phyloP scores from a whole-genome alignment of 2,113 vertebrate genomes.

The Tenebrosternarchus preto region DNA sequence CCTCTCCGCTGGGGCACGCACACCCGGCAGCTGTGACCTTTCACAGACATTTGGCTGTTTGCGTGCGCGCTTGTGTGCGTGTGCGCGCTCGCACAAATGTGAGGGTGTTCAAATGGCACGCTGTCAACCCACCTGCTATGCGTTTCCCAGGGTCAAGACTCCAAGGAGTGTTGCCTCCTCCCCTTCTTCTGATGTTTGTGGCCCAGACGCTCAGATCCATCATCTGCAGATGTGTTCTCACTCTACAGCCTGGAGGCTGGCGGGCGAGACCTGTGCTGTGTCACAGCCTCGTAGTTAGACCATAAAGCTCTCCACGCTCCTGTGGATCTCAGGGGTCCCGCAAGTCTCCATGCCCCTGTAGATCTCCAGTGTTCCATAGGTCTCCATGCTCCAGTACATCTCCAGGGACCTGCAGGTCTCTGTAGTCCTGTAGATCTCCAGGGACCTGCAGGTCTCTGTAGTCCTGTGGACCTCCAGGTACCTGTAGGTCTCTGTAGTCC shows the following conservation, averaged over 20 bases:
- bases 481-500: no score
- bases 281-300: background rate
- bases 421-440: no score
- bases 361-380: background rate
- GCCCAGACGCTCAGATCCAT: background rate
- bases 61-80: conserved; percentile 25
- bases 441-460: no score
- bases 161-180: conserved; percentile 12
- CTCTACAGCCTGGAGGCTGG: background rate
- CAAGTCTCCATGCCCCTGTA: no score
- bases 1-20: conserved; percentile 47
- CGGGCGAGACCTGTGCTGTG: background rate
- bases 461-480: no score
- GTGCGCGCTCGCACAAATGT: conserved; percentile 24
- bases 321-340: no score
- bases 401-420: no score
- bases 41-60: conserved; percentile 41
- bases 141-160: conserved; percentile 37
- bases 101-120: conserved; percentile 37
- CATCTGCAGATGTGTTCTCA: conserved; percentile 35
- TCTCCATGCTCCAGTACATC: background rate
- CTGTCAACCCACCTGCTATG: conserved; percentile 49
- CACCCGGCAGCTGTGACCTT: conserved; percentile 63
- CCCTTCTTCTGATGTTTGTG: conserved; percentile 40
- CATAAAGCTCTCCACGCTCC: background rate